Base-by-base conservation (phyloP, 2,888 invertebrate species). In the Tolmerus cingulatus region DNA sequence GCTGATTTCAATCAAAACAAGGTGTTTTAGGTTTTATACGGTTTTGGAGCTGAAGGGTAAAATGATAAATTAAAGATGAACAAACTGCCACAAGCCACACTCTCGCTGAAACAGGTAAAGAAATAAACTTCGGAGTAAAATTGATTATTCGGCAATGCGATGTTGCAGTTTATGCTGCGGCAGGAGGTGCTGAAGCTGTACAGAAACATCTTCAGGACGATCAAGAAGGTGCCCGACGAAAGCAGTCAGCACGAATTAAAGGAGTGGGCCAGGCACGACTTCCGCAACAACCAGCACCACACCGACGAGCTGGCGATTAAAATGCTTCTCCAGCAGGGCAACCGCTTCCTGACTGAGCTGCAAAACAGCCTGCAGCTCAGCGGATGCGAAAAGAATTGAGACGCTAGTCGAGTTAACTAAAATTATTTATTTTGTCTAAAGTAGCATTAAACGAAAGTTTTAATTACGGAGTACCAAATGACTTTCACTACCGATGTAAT, bases 171-270 rank as follows among this genome's bases (percentile, higher is more conserved):
- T 91, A 94, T 97, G 92, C 91, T 96, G 43, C 95, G 96, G 14
- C 95, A 96, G 92, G 95, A 97, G 92, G 97, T 97, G 0, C 91
- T 97, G 27, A 95, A 95, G 90, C 92, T 97, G 0, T 97, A 97
- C 90, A 93, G 96, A 89, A 94, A 95, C 88, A 95, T 97, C 88
- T 94, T 97, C 89, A 94, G 95, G 84, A 94, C 95, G 8, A 94
- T 96, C 81, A 94, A 93, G 87, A 92, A 94, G 90, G 95, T 97
- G 9, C 94, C 95, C 0, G 95, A 96, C 91, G 92, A 94, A 89
- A 91, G 91, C 1, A 95, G 95, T 85, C 94, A 94, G 88, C 90
- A 92, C 1, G 96, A 97, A 90, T 92, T 97, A 27, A 94, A 92
- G 87, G 93, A 95, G 78, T 97, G 97, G 97, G 95, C 95, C 0